A percentile compares a stretch with the other conserved stretches of the same genome.
Evolutionary conservation across 2,888 invertebrate species (phyloP).

Genomic region (Ametastegia equiseti): DNA sequence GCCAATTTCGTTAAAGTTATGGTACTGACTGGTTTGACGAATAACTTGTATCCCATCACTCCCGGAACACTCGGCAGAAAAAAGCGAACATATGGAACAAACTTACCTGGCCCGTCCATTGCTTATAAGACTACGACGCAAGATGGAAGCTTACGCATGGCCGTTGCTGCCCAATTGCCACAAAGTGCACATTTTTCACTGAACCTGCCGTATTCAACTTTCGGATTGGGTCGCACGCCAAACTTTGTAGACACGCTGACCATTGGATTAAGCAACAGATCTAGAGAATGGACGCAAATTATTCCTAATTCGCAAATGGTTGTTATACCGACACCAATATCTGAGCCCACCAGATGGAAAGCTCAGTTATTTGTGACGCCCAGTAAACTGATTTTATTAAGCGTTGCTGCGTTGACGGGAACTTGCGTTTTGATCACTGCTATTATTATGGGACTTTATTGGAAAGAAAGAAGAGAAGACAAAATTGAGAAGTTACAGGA

Average conservation of each 20-base stretch:
- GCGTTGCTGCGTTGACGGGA: constrained; percentile 91
- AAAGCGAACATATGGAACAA: constrained; percentile 90
- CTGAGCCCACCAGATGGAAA: constrained; percentile 89
- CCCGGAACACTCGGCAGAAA: constrained; percentile 87
- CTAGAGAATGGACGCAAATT: constrained; percentile 90
- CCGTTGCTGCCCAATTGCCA: constrained; percentile 91
- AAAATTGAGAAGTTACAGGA: constrained; percentile 87
- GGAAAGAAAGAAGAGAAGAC: constrained; percentile 92
- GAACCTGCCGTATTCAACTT: constrained; percentile 96
- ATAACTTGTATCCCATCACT: constrained; percentile 83
- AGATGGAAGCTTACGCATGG: constrained; percentile 88
- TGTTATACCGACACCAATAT: constrained; percentile 91
- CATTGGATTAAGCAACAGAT: constrained; percentile 83
- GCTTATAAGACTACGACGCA: constrained; percentile 93
- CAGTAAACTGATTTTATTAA: constrained; percentile 94
- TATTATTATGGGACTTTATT: constrained; percentile 92
- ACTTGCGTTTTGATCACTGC: constrained; percentile 90
- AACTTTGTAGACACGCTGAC: constrained; percentile 96
- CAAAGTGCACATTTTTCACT: constrained; percentile 95
- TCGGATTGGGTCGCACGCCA: constrained; percentile 98
- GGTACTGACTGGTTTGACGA: constrained; percentile 90
- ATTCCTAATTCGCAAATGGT: constrained; percentile 99
- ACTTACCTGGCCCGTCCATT: constrained; percentile 93
- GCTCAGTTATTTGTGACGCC: constrained; percentile 96
- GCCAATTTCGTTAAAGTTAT: constrained; percentile 97